Evolutionary conservation across 1,140 invertebrate species (phyloP), one percentile per base, ranked within the genome.

Genomic region (Nylanderia fulva): DNA sequence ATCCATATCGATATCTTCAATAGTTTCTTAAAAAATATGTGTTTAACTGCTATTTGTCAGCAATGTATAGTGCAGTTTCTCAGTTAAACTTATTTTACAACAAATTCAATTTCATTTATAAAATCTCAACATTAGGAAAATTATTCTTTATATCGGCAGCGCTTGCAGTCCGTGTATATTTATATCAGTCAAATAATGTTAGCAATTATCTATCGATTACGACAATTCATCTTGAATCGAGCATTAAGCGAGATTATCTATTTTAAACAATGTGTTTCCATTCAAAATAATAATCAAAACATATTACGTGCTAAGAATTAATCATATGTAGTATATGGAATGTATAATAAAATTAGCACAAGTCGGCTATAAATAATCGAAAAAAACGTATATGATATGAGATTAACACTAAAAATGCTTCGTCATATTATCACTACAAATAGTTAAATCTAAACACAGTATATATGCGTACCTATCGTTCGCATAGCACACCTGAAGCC

Each of bases 351-450:
- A 29, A 42, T 39, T 24, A 58, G n/a, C n/a, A 5, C 21, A 60
- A 58, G 6, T 24, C 36, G 21, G 5, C 13, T 66, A 54, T 42
- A 21, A 15, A 24, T 72, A 58, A 82, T 1, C n/a, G 15, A 69
- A 54, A 15, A 15, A 27, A 71, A 36, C 11, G 33, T 33, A 58
- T 68, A 33, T 29, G 58, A 72, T 45, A 82, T 52, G 6, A 79
- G 13, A 82, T 82, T 71, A 52, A 66, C 77, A 82, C 24, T 33
- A 58, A 82, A 56, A 82, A 58, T 82, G 66, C 66, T 68, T 82
- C 48, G 77, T 80, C 77, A 71, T 27, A 18, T 80, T 80, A 82
- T 82, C 36, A 72, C 24, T 52, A 71, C 48, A 9, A n/a, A 71
- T 69, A 36, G 27, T 77, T 79, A 21, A 66, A 79, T 56, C 45